Evolutionary conservation across 2,888 invertebrate species (phyloP).

Genomic region (Brachyptera risi): DNA sequence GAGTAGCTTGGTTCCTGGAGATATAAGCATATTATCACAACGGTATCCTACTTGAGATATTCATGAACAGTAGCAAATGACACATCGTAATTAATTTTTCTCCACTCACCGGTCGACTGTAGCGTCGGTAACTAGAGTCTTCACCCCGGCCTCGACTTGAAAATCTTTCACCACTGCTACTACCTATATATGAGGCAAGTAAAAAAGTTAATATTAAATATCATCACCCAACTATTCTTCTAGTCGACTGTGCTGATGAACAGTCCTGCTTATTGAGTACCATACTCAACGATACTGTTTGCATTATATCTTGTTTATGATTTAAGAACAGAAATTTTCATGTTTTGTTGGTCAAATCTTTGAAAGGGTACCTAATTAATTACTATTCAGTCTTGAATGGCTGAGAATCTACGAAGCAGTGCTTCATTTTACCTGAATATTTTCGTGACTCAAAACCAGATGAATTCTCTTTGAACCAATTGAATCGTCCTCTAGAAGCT

Average conservation of each 20-base stretch:
- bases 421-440: constrained; percentile 16
- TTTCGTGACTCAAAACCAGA: constrained; percentile 31
- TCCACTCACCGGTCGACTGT: constrained; percentile 5
- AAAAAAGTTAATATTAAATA: not conserved
- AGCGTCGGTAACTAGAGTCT: constrained; percentile 31
- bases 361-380: not conserved
- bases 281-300: too few relatives aligned
- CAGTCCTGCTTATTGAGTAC: too few relatives aligned
- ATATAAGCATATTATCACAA: constrained; percentile 9
- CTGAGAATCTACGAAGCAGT: too few relatives aligned
- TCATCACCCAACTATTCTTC: not conserved
- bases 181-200: not conserved
- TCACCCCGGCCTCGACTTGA: constrained; percentile 31
- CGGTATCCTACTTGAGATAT: not conserved
- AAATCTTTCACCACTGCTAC: constrained; percentile 29
- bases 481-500: constrained; percentile 30
- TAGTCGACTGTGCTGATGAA: not conserved
- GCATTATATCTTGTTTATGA: not conserved
- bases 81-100: too few relatives aligned
- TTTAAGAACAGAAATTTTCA: not conserved
- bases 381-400: not conserved
- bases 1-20: constrained; percentile 51
- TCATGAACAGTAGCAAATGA: not conserved
- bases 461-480: constrained; percentile 33
- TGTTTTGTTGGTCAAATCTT: too few relatives aligned